A percentile compares a stretch with the other conserved stretches of the same genome.
Conservation (phyloP, 2,113 vertebrate species). For the Bubalus kerabau region DNA sequence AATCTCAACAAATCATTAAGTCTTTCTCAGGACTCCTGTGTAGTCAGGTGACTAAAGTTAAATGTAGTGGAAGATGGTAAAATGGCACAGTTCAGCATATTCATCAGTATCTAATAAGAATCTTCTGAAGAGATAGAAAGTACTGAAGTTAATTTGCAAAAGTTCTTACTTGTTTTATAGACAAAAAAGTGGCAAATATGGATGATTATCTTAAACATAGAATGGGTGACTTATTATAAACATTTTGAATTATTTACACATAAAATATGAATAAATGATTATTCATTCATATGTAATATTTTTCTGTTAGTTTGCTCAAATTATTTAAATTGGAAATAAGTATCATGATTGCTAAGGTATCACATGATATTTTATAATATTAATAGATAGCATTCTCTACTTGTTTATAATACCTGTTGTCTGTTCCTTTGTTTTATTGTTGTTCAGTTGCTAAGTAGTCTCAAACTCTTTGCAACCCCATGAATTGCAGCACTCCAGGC, state of each 20-base stretch:
- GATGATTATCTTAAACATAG: neutral
- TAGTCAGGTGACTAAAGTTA: constrained; percentile 23
- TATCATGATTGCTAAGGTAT: neutral
- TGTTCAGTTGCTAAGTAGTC: neutral
- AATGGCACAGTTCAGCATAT: neutral
- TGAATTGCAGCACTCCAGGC: neutral
- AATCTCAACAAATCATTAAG: constrained; percentile 6
- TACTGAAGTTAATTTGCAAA: neutral
- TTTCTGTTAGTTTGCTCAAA: neutral
- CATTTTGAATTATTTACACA: neutral
- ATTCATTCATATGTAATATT: neutral
- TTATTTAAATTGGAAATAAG: neutral
- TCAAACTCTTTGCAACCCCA: neutral
- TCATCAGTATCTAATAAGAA: constrained; percentile 25
- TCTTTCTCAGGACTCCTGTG: neutral
- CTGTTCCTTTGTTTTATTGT: neutral
- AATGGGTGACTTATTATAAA: neutral
- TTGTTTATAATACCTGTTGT: neutral
- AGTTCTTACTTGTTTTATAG: neutral
- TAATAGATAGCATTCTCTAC: neutral
- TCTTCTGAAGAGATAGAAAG: neutral
- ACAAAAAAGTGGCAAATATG: neutral
- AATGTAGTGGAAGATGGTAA: neutral
- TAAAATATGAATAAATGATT: neutral
- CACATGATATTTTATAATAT: neutral